Evolutionary conservation across 2,797 vertebrate genomes (phyloP).

Genomic region (Kryptolebias ocellatus): DNA sequence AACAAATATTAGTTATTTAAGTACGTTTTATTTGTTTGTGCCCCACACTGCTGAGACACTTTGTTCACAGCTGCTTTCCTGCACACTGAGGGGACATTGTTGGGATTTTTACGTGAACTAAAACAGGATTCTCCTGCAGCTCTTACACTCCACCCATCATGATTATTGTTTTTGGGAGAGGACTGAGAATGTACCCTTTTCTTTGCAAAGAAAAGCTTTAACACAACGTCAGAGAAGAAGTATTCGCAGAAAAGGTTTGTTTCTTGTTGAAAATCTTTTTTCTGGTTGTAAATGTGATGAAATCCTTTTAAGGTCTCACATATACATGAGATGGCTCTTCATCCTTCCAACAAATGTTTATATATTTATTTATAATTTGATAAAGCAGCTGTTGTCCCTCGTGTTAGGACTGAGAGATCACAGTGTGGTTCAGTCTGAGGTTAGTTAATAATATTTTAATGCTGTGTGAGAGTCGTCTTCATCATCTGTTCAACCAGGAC

Average conservation of each 20-base stretch:
- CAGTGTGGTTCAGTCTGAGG: not conserved
- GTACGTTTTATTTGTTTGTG: too few relatives aligned
- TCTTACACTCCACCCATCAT: constrained; percentile 51
- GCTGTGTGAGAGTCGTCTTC: not conserved
- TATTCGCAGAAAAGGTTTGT: not conserved
- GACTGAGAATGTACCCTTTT: not conserved
- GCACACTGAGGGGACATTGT: constrained; percentile 68
- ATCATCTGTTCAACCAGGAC: not conserved
- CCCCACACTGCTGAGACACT: constrained; percentile 25
- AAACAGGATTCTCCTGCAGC: constrained; percentile 62
- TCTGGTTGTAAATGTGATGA: constrained; percentile 1
- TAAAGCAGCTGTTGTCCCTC: not conserved
- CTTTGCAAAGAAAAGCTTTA: not conserved
- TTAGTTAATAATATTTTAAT: not conserved
- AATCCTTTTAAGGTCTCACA: not conserved
- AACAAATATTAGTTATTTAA: too few relatives aligned
- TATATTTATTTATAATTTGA: not conserved
- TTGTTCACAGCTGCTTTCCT: constrained; percentile 40
- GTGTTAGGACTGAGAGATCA: not conserved
- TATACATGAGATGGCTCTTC: not conserved
- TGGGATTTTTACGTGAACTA: constrained; percentile 71
- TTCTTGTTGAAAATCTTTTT: not conserved
- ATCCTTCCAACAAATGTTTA: too few relatives aligned
- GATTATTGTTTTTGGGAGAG: constrained; percentile 66
- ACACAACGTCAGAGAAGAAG: not conserved